phyloP scores from a whole-genome alignment of 2,888 invertebrate species.

The Amblyteles armatorius region DNA sequence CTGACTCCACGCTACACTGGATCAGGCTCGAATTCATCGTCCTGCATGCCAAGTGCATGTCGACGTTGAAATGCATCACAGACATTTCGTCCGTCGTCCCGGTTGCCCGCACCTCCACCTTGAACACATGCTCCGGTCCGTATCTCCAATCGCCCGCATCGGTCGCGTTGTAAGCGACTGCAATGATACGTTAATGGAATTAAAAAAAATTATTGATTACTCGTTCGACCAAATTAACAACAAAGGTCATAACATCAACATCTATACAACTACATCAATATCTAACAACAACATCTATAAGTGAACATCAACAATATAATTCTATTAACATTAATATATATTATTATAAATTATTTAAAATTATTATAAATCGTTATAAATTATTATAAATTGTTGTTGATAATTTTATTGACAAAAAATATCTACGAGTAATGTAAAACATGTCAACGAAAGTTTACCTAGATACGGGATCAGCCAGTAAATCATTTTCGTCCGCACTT shows the following conservation, averaged over 20 bases:
- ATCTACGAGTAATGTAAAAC: too few species aligned
- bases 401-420: too few species aligned
- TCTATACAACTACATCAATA: too few species aligned
- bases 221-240: too few species aligned
- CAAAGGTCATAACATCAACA: too few species aligned
- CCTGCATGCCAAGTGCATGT: constrained; percentile 15
- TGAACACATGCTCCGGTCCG: constrained; percentile 30
- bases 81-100: not conserved
- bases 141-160: constrained; percentile 11
- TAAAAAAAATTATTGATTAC: not conserved
- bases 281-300: too few species aligned
- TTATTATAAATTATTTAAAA: too few species aligned
- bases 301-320: too few species aligned
- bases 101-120: not conserved
- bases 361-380: too few species aligned
- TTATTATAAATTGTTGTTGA: too few species aligned
- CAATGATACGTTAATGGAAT: not conserved
- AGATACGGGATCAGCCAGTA: constrained; percentile 55
- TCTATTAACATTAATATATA: too few species aligned
- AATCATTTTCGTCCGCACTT: constrained; percentile 19
- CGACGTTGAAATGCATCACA: not conserved
- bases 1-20: constrained; percentile 27
- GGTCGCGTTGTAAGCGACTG: constrained; percentile 33
- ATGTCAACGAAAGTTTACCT: not conserved
- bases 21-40: constrained; percentile 20